Conservation (phyloP, 2,888 invertebrate species). For the Papilio demoleus region DNA sequence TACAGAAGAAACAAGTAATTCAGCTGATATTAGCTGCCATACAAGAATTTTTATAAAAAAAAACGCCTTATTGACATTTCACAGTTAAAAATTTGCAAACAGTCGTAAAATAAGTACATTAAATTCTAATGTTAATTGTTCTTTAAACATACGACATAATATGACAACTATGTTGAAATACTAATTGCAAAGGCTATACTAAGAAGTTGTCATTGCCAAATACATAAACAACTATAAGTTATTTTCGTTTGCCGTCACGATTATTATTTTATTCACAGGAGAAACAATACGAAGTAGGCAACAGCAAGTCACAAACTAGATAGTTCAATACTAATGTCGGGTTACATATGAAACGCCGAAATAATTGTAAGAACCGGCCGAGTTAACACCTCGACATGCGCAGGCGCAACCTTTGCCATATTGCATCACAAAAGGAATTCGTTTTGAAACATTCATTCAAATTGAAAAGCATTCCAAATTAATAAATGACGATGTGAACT, state of each 20-base stretch:
- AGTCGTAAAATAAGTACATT: constrained; percentile 15
- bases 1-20: no score
- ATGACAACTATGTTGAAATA: constrained; percentile 18
- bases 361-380: constrained; percentile 29
- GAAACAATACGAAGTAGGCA: constrained; percentile 12
- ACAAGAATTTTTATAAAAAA: background rate
- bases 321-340: constrained; percentile 16
- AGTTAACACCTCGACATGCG: constrained; percentile 22
- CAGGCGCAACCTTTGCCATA: constrained; percentile 37
- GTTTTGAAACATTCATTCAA: constrained; percentile 30
- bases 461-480: constrained; percentile 35
- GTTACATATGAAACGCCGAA: constrained; percentile 22
- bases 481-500: constrained; percentile 17
- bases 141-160: constrained; percentile 16
- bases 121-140: constrained; percentile 17
- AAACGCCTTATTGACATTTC: background rate
- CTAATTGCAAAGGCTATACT: constrained; percentile 6
- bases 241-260: constrained; percentile 7
- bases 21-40: no score
- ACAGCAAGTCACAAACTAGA: constrained; percentile 9
- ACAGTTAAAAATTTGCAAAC: constrained; percentile 11
- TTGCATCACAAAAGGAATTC: constrained; percentile 37
- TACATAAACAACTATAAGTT: constrained; percentile 7
- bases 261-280: constrained; percentile 6
- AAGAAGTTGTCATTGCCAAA: constrained; percentile 6